phyloP scores from a whole-genome alignment of 2,113 vertebrate species.

The Typhlomys cinereus region DNA sequence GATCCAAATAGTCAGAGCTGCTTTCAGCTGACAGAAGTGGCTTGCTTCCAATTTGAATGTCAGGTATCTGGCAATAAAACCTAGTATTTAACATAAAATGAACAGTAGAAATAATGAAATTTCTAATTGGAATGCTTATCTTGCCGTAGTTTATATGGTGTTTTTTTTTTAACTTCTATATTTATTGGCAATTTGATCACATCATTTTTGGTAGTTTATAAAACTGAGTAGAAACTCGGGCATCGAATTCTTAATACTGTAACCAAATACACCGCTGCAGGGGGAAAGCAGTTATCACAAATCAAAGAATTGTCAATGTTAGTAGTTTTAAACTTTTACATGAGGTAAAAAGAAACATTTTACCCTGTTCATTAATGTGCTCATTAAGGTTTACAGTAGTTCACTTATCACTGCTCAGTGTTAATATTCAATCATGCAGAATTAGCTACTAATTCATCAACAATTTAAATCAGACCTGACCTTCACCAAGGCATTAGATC shows the following conservation, averaged over 20 bases:
- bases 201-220: constrained; percentile 73
- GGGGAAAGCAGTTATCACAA: constrained; percentile 40
- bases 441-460: constrained; percentile 85
- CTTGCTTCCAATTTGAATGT: constrained; percentile 89
- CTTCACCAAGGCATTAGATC: constrained; percentile 82
- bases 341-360: constrained; percentile 74
- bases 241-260: constrained; percentile 32
- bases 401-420: constrained; percentile 67
- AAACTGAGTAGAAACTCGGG: constrained; percentile 45
- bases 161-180: constrained; percentile 66
- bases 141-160: constrained; percentile 77
- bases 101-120: constrained; percentile 80
- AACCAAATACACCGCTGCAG: constrained; percentile 13
- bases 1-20: constrained; percentile 81
- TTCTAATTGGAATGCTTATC: constrained; percentile 83
- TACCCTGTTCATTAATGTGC: constrained; percentile 75
- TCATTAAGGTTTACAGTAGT: constrained; percentile 78
- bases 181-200: constrained; percentile 76
- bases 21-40: constrained; percentile 83
- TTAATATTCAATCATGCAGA: constrained; percentile 82
- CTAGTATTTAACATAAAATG: constrained; percentile 82
- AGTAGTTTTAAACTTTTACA: constrained; percentile 64
- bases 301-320: constrained; percentile 62
- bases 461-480: constrained; percentile 86
- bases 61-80: constrained; percentile 91